These are phyloP conservation scores for Anaspis maculata DNA, from an alignment of 2,888 invertebrate species.

Conservation along the genomic window DNA sequence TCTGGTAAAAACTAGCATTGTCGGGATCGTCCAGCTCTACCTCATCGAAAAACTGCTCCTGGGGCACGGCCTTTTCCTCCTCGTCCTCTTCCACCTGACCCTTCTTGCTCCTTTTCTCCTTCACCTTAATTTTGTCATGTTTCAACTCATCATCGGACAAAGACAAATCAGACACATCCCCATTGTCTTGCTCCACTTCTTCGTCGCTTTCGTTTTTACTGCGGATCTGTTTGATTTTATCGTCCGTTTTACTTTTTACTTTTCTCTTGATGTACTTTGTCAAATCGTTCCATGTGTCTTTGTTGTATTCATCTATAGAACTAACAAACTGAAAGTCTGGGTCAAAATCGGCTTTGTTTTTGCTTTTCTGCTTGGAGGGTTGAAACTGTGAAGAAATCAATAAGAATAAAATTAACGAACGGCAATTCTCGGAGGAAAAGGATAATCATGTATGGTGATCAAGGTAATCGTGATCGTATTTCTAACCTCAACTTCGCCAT, in stretches of 20 bases:
- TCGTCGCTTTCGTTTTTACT: slow-evolving; percentile 44
- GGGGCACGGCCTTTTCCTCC: slow-evolving; percentile 41
- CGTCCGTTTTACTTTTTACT: slow-evolving; percentile 72
- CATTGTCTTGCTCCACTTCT: slow-evolving; percentile 47
- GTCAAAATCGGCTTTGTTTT: slow-evolving; percentile 65
- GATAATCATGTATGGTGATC: background rate
- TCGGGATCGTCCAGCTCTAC: slow-evolving; percentile 57
- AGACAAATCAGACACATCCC: slow-evolving; percentile 50
- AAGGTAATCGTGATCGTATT: too few species aligned
- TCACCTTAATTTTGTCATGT: slow-evolving; percentile 60
- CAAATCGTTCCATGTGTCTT: slow-evolving; percentile 45
- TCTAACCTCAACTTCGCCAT: slow-evolving; percentile 68
- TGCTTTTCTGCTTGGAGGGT: slow-evolving; percentile 67
- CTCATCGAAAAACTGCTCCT: slow-evolving; percentile 54
- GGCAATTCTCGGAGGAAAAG: slow-evolving; percentile 3
- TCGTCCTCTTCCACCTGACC: slow-evolving; percentile 30
- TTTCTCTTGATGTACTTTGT: slow-evolving; percentile 48
- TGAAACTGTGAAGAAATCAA: slow-evolving; percentile 56
- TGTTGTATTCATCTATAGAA: slow-evolving; percentile 70
- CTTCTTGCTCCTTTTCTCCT: slow-evolving; percentile 49
- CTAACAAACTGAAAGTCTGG: slow-evolving; percentile 75
- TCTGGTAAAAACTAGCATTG: slow-evolving; percentile 73
- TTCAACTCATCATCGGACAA: slow-evolving; percentile 74
- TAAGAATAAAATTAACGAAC: slow-evolving; percentile 5
- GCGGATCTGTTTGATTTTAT: slow-evolving; percentile 61